Base-by-base conservation (phyloP, 2,888 invertebrate species). In the Rhamnusium bicolor region DNA sequence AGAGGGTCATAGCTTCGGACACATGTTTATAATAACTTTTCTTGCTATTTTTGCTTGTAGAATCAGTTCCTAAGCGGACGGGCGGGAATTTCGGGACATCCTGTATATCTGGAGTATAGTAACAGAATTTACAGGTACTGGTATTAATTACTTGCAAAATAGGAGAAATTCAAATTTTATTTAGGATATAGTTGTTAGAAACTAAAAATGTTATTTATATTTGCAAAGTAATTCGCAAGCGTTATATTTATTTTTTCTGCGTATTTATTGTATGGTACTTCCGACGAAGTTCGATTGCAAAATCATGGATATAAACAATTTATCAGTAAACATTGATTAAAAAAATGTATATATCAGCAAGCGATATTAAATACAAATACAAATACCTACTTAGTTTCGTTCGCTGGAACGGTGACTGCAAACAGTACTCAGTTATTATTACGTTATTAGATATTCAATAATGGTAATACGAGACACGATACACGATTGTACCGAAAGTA, bases 401-500 rank as follows among this genome's bases (percentile, higher is more conserved):
- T 24, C 54, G 27, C 24, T 27, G 27, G 14, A 56, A 54, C 19
- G 12, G 40, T n/a, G 40, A 40, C n/a, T 40, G 5, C 40, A n/a
- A 40, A n/a, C 40, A 40, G 40, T 10, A 12, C 32, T 10, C 32
- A 32, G 32, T 32, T n/a, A n/a, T n/a, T n/a, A n/a, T n/a, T n/a
- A n/a, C 3, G 24, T 24, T 40, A 40, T 40, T 56, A 56, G 27
- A 27, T 56, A 56, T 56, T 56, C 24, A 27, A 56, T 56, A 40
- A 56, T 27, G 27, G 54, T 56, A 56, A 56, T 54, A 27, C 54
- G 54, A 56, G 54, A 24, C 24, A 27, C n/a, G 54, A 27, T 27
- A 56, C 19, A 29, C 2, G n/a, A 56, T 58, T 32, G 58, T 58
- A 12, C 58, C 18, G 32, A 32, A 58, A 58, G 58, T 58, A 29